phyloP scores from a whole-genome alignment of 2,113 vertebrate species.

The Hemibagrus wyckioides region DNA sequence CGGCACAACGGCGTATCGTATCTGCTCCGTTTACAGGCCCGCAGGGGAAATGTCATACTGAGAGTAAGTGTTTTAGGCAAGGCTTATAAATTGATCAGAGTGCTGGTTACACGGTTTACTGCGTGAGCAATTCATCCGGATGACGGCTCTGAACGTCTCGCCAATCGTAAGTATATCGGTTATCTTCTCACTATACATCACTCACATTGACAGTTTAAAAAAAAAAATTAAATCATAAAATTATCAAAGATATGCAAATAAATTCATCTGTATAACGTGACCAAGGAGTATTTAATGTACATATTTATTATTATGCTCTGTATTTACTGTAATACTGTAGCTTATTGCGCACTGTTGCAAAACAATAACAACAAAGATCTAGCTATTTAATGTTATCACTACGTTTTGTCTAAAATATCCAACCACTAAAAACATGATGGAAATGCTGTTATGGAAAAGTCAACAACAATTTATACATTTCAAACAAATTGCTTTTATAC shows the following conservation, averaged over 20 bases:
- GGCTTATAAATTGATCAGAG: constrained; percentile 68
- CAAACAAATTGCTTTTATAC: too few relatives aligned
- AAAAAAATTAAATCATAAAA: not conserved
- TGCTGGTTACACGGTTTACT: constrained; percentile 47
- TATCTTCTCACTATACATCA: not conserved
- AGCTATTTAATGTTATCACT: not conserved
- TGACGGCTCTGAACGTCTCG: constrained; percentile 40
- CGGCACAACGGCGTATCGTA: constrained; percentile 58
- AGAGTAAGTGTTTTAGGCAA: constrained; percentile 52
- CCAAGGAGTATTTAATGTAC: not conserved
- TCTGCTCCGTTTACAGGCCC: constrained; percentile 57
- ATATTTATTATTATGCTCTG: too few relatives aligned
- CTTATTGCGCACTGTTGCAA: not conserved
- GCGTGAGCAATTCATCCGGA: constrained; percentile 35
- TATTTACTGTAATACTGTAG: not conserved
- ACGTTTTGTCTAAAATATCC: not conserved
- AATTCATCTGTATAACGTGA: not conserved
- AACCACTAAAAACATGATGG: not conserved
- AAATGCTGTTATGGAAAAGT: not conserved
- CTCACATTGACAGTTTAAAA: not conserved
- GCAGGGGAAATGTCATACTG: constrained; percentile 45
- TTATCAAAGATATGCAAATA: not conserved
- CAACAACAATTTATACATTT: not conserved
- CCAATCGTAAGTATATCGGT: constrained; percentile 61
- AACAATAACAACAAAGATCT: not conserved